Conservation (phyloP, 2,888 invertebrate genomes). For the Apodemia zela region DNA sequence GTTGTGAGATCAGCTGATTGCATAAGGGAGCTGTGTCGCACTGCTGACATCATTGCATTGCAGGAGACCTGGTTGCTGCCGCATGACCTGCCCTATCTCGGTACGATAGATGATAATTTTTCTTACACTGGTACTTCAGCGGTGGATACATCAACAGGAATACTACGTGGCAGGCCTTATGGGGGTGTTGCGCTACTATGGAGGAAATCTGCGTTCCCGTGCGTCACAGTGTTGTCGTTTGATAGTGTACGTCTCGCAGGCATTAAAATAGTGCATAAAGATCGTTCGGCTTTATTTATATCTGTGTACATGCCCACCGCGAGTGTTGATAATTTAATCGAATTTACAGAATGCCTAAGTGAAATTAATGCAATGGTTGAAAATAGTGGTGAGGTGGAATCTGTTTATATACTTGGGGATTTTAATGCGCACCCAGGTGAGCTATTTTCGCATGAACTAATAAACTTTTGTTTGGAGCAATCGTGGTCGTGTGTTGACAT, state of each 20-base stretch:
- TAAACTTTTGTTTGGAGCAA: constrained; percentile 20
- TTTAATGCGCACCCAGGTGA: constrained; percentile 23
- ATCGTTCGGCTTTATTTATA: constrained; percentile 22
- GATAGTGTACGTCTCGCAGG: constrained; percentile 28
- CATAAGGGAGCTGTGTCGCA: constrained; percentile 24
- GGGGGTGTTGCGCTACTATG: constrained; percentile 36
- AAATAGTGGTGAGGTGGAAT: constrained; percentile 7
- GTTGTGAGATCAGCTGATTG: too few species aligned
- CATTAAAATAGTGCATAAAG: constrained; percentile 25
- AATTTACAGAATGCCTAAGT: constrained; percentile 26
- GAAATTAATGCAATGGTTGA: constrained; percentile 25
- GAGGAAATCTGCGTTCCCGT: constrained; percentile 28
- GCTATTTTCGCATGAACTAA: constrained; percentile 22
- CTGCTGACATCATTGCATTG: constrained; percentile 25
- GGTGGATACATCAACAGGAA: constrained; percentile 32
- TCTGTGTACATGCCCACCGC: constrained; percentile 28
- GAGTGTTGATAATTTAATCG: constrained; percentile 21
- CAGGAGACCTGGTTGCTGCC: constrained; percentile 27
- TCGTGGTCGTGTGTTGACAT: constrained; percentile 20
- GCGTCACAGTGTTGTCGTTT: constrained; percentile 24
- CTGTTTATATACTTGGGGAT: constrained; percentile 1
- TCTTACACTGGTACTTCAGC: constrained; percentile 32
- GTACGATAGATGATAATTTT: constrained; percentile 31
- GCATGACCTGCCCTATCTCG: constrained; percentile 30
- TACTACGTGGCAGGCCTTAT: constrained; percentile 30